Conservation (phyloP, 2,888 invertebrate genomes). For the Linyphia triangularis region DNA sequence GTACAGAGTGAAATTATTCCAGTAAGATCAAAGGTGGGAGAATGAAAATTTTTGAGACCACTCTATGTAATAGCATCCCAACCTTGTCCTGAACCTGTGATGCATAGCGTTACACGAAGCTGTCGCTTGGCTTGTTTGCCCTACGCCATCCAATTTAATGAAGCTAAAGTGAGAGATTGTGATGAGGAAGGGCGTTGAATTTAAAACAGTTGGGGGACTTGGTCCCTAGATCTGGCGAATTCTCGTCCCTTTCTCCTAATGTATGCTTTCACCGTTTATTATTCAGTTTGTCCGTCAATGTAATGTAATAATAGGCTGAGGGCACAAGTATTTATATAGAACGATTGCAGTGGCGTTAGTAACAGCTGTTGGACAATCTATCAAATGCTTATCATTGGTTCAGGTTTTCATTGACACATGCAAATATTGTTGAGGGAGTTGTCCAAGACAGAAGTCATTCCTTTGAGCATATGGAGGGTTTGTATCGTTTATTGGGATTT, state of each 20-base stretch:
- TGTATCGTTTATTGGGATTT: too few species aligned
- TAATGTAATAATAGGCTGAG: neutral
- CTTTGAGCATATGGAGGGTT: too few species aligned
- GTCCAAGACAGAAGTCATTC: neutral
- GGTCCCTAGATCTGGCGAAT: neutral
- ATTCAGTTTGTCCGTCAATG: too few species aligned
- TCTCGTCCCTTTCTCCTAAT: conserved; percentile 14
- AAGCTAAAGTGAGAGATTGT: conserved; percentile 43
- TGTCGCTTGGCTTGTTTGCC: conserved; percentile 47
- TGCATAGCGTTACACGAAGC: conserved; percentile 27
- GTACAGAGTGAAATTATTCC: too few species aligned
- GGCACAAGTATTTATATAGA: conserved; percentile 26
- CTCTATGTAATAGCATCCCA: too few species aligned
- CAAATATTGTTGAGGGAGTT: neutral
- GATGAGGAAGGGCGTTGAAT: conserved; percentile 34
- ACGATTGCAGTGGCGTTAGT: neutral
- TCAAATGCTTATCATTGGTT: neutral
- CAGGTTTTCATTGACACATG: neutral
- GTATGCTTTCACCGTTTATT: conserved; percentile 4
- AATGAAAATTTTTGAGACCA: too few species aligned
- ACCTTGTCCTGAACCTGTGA: too few species aligned
- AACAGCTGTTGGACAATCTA: conserved; percentile 17
- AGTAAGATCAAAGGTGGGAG: too few species aligned
- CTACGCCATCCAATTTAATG: conserved; percentile 25
- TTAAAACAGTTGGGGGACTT: conserved; percentile 55